Conservation (phyloP, 2,113 vertebrate species). For the Chaetura pelagica region DNA sequence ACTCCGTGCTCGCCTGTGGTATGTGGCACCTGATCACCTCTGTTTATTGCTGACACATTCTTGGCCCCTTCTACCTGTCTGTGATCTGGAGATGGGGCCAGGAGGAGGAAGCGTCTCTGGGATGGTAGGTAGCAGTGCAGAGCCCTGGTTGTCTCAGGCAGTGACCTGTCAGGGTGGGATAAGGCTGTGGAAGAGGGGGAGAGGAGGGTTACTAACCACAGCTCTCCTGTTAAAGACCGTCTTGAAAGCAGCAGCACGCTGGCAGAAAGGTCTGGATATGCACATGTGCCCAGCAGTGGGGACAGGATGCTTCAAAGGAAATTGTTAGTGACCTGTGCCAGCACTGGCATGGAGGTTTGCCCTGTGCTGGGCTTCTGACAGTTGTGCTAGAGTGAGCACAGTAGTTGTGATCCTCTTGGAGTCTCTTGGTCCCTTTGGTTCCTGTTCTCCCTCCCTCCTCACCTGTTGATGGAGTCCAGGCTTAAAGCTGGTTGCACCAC, state of each 20-base stretch:
- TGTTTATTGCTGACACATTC: neutral
- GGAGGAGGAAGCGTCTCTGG: neutral
- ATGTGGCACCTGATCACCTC: neutral
- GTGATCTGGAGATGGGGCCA: neutral
- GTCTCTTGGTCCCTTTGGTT: neutral
- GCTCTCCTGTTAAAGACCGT: neutral
- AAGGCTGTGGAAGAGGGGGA: neutral
- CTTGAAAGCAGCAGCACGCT: fast-evolving
- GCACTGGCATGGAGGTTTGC: neutral
- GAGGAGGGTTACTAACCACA: fast-evolving
- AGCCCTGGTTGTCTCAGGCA: fast-evolving
- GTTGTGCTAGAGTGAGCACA: fast-evolving
- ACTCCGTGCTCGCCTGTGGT: neutral
- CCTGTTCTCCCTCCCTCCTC: neutral
- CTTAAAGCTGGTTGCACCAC: neutral
- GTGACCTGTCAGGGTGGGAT: neutral
- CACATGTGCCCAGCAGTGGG: fast-evolving
- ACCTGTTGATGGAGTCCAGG: fast-evolving
- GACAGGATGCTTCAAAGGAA: no score
- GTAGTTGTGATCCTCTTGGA: neutral
- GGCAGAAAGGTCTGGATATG: neutral
- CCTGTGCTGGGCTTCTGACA: neutral
- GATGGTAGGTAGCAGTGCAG: neutral
- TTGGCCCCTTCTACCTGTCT: neutral
- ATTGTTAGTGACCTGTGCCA: fast-evolving